These are phyloP conservation scores for Benitochromis conjunctus DNA, from an alignment of 2,113 vertebrate species.

Conservation along the genomic window DNA sequence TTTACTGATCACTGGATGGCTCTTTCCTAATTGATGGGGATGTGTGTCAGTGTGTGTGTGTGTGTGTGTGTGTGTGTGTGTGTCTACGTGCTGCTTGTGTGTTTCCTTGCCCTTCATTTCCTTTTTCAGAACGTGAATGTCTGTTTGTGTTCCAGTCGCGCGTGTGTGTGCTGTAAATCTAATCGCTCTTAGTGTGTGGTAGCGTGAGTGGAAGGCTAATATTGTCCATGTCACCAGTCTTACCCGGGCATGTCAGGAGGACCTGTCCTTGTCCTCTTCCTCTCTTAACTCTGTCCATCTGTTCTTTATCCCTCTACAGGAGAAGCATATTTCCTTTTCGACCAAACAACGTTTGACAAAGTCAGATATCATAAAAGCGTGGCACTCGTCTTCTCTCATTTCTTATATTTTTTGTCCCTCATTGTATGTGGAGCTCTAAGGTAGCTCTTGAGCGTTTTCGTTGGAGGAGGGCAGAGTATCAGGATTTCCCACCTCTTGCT, in stretches of 20 bases:
- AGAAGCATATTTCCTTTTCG: neutral
- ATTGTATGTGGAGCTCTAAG: neutral
- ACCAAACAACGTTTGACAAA: constrained; percentile 6
- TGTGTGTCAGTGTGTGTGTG: neutral
- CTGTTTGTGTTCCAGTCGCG: neutral
- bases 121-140: neutral
- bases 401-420: neutral
- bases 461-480: neutral
- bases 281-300: neutral
- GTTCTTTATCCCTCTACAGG: neutral
- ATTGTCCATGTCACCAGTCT: constrained; percentile 17
- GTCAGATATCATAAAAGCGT: neutral
- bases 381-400: neutral
- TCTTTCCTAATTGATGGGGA: constrained; percentile 52
- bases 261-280: constrained; percentile 29
- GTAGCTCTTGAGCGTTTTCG: constrained; percentile 2
- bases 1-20: constrained; percentile 59
- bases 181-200: constrained; percentile 39
- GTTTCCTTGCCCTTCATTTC: neutral
- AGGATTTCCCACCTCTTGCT: neutral
- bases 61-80: neutral
- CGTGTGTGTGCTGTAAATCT: constrained; percentile 7
- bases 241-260: neutral
- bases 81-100: neutral
- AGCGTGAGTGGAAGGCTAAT: constrained; percentile 46